Evolutionary conservation across 2,113 vertebrate genomes (phyloP).

Genomic region (Corythornis vintsioides): DNA sequence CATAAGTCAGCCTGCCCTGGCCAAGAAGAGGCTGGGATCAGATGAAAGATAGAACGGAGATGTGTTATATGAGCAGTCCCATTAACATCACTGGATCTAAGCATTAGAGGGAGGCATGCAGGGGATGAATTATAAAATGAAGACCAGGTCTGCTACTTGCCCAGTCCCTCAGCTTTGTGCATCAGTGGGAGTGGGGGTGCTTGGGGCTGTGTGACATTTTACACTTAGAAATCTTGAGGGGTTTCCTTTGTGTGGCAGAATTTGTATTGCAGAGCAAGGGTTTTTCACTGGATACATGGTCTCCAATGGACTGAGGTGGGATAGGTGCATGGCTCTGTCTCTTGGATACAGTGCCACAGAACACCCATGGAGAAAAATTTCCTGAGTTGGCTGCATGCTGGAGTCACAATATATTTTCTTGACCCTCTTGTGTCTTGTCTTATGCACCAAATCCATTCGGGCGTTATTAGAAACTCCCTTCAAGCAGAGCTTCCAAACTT

Average conservation of each 20-base stretch:
- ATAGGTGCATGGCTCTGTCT: accelerated
- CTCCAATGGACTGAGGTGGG: not conserved
- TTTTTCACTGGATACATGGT: not conserved
- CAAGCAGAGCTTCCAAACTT: not conserved
- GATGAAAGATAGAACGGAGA: not conserved
- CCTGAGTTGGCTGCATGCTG: not conserved
- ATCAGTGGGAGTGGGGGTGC: not conserved
- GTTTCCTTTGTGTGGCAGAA: not conserved
- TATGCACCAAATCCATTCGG: not conserved
- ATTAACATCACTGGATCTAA: not conserved
- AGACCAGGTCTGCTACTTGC: not conserved
- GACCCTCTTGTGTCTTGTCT: not conserved
- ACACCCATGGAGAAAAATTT: not conserved
- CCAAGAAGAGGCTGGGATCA: not conserved
- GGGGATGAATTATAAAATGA: not conserved
- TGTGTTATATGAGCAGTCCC: not conserved
- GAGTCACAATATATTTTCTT: not conserved
- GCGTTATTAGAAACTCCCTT: not conserved
- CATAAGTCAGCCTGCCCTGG: not conserved
- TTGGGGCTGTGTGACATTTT: not conserved
- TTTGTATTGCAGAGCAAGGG: not conserved
- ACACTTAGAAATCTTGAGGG: not conserved
- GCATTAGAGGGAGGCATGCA: not conserved
- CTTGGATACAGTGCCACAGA: not conserved
- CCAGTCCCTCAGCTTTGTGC: not conserved